These are phyloP conservation scores for Dryococelus australis DNA, from an alignment of 2,888 invertebrate genomes.

Conservation along the genomic window DNA sequence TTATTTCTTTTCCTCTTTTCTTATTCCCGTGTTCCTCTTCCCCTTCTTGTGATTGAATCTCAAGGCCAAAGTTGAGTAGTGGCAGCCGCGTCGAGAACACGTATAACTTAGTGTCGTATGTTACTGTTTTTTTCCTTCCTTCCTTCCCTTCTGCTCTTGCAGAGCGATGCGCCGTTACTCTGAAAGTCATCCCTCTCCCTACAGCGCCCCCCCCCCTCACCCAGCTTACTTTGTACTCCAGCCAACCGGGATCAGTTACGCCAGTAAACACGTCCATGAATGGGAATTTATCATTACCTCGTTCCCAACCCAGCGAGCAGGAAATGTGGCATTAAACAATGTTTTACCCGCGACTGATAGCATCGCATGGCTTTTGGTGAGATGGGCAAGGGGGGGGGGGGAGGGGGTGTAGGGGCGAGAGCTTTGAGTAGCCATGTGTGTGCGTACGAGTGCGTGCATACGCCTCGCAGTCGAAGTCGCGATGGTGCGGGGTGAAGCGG, in stretches of 20 bases:
- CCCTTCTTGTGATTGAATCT: background rate
- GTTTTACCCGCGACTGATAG: background rate
- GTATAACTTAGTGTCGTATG: background rate
- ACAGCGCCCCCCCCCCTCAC: background rate
- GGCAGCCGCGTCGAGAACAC: background rate
- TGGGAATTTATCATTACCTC: conserved; percentile 16
- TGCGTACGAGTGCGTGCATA: background rate
- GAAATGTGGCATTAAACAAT: background rate
- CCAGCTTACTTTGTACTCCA: background rate
- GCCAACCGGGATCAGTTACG: background rate
- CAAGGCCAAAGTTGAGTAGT: background rate
- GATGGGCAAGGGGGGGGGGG: too few relatives aligned
- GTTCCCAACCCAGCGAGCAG: background rate
- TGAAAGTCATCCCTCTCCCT: too few relatives aligned
- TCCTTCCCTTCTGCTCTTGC: background rate
- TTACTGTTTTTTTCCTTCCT: too few relatives aligned
- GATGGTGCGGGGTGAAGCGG: background rate
- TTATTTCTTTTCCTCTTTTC: background rate
- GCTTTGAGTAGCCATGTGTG: background rate
- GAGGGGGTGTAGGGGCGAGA: background rate
- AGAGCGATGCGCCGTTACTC: background rate
- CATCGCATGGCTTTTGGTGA: background rate
- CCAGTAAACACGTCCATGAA: background rate
- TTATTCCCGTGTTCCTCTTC: background rate
- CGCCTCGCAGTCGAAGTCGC: background rate